phyloP scores from a whole-genome alignment of 2,797 vertebrate genomes.

The Lutjanus campechanus region DNA sequence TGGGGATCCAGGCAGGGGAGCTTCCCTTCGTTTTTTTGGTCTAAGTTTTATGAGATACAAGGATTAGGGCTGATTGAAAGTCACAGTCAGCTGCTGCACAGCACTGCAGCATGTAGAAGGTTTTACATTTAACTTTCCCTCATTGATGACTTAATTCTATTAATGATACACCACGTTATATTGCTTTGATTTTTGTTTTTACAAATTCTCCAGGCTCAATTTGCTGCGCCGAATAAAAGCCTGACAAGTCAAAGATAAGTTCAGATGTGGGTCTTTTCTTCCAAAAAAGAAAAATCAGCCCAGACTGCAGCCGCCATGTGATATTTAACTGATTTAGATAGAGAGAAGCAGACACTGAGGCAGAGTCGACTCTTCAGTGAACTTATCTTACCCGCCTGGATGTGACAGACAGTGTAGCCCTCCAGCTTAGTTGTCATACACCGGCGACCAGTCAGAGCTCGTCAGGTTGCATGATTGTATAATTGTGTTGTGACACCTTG shows the following conservation, averaged over 20 bases:
- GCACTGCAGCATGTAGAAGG: conserved; percentile 24
- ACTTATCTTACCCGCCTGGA: conserved; percentile 82
- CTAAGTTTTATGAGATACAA: conserved; percentile 79
- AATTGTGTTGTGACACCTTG: conserved; percentile 89
- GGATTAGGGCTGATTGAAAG: conserved; percentile 82
- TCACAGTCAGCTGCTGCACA: conserved; percentile 61
- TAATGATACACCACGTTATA: conserved; percentile 55
- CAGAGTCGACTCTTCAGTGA: conserved; percentile 74
- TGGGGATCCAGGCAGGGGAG: conserved; percentile 80
- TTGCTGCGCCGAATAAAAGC: conserved; percentile 51
- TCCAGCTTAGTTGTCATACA: conserved; percentile 85
- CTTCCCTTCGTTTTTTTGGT: conserved; percentile 74
- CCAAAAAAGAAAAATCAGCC: conserved; percentile 35
- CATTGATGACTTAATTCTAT: conserved; percentile 62
- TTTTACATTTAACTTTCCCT: conserved; percentile 51
- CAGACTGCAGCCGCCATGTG: conserved; percentile 61
- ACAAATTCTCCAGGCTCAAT: conserved; percentile 48
- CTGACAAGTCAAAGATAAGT: conserved; percentile 70
- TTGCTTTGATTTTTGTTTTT: conserved; percentile 43
- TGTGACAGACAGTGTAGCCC: conserved; percentile 85
- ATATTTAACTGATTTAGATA: conserved; percentile 83
- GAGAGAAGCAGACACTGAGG: conserved; percentile 66
- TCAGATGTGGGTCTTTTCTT: conserved; percentile 57
- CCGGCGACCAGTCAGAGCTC: conserved; percentile 79
- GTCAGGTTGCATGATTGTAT: conserved; percentile 86